Evolutionary conservation across 1,140 invertebrate genomes (phyloP), one percentile per base, ranked within the genome.

Genomic region (Halictus rubicundus): DNA sequence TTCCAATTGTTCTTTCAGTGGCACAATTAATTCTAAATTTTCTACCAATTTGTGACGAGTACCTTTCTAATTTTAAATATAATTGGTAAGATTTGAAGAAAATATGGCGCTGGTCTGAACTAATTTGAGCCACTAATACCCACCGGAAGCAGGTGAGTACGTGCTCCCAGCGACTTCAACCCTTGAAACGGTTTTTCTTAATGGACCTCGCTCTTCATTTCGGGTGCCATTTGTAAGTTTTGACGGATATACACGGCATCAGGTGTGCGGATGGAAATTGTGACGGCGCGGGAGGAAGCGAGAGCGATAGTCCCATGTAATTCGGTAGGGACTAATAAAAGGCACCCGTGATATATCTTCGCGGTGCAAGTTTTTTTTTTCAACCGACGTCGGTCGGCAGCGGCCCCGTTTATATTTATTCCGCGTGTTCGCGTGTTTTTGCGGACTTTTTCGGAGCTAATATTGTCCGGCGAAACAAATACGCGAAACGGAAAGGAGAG

Each of bases 391-490:
- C 42, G 10, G 42, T 10, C 42, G 42, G 42, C 32, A 14, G 9
- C 42, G 42, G 42, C 42, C 37, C 70, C 39, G 78, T 79, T 79
- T 60, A 74, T 79, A 79, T 79, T 79, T 79, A 79, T 79, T 79
- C 73, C 78, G 71, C 78, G 78, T 79, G 71, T 79, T 73, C 70
- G 69, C 77, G 69, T 84, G 68, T 76, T 81, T 78, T 85, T 73
- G 82, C 64, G 73, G 69, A 85, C 79, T 85, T 84, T 78, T 74
- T 80, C 66, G 82, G 42, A 84, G 76, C 85, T 87, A 87, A 85
- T 88, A 80, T 83, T 81, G 78, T 81, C 83, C 72, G 64, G 78
- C 76, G 78, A 83, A 88, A 88, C 84, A 89, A 87, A 88, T 79
- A 87, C 76, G 78, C 69, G 73, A 81, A 76, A 77, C 68, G 82